These are phyloP conservation scores for Cynaeus angustus DNA, from an alignment of 2,888 invertebrate species.

Conservation along the genomic window DNA sequence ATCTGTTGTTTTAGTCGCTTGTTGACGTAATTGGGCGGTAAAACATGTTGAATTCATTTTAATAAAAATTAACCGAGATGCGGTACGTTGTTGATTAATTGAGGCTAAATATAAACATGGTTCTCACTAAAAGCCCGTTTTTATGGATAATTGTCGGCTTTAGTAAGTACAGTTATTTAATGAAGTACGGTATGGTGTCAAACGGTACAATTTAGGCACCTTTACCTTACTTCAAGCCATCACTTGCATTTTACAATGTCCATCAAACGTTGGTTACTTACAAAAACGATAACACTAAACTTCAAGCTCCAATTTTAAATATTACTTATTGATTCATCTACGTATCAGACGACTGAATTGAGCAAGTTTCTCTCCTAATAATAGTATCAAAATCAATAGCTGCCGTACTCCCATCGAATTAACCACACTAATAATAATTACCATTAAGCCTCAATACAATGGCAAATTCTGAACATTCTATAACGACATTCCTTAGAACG, in stretches of 20 bases:
- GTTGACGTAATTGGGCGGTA: neutral
- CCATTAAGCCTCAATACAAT: constrained; percentile 6
- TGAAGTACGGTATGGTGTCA: no score
- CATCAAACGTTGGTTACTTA: no score
- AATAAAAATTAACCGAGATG: neutral
- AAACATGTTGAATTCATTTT: neutral
- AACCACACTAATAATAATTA: constrained; percentile 18
- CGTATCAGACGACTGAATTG: constrained; percentile 17
- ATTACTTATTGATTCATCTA: constrained; percentile 15
- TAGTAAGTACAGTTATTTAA: no score
- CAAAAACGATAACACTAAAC: no score
- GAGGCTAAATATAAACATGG: neutral
- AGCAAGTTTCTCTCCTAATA: constrained; percentile 20
- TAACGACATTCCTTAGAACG: no score
- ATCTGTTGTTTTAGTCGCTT: neutral
- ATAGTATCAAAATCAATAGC: constrained; percentile 26
- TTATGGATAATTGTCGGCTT: no score
- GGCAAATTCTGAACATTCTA: neutral
- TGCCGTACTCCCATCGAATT: constrained; percentile 3
- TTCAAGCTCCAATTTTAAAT: neutral
- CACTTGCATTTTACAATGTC: no score
- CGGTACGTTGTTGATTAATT: neutral
- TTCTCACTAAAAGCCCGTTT: no score
- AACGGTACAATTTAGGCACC: no score
- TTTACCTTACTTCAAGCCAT: no score